These are phyloP conservation scores for Vulpes lagopus DNA, from an alignment of 2,113 vertebrate species.

Conservation along the genomic window DNA sequence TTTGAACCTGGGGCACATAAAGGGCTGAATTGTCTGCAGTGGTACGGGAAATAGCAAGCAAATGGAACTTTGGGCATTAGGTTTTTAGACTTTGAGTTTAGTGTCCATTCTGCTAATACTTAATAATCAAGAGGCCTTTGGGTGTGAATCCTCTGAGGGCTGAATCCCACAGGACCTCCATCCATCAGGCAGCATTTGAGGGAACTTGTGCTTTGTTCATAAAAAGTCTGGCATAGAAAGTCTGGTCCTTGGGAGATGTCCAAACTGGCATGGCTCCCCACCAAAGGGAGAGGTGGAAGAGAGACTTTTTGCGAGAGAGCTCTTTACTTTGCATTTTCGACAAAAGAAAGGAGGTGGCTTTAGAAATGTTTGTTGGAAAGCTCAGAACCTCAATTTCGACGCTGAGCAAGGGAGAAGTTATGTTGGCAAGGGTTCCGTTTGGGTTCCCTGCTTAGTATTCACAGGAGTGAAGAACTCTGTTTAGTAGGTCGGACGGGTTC, in stretches of 20 bases:
- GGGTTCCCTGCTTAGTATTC: conserved; percentile 68
- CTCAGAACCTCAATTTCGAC: conserved; percentile 22
- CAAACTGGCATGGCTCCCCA: conserved; percentile 63
- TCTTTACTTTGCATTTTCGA: conserved; percentile 61
- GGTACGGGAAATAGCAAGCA: neutral
- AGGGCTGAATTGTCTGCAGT: neutral
- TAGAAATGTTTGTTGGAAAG: conserved; percentile 55
- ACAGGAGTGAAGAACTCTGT: neutral
- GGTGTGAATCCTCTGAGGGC: conserved; percentile 45
- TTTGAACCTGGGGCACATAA: neutral
- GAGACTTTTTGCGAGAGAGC: neutral
- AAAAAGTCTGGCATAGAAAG: conserved; percentile 58
- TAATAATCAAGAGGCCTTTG: conserved; percentile 27
- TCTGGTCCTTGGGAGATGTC: conserved; percentile 62
- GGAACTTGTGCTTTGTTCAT: conserved; percentile 60
- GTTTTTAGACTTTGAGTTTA: conserved; percentile 48
- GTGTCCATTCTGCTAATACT: conserved; percentile 41
- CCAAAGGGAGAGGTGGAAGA: neutral
- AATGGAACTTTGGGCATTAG: conserved; percentile 11
- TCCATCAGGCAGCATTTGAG: conserved; percentile 64
- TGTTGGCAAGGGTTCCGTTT: conserved; percentile 49
- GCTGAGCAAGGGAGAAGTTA: conserved; percentile 36
- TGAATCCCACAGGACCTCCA: conserved; percentile 44
- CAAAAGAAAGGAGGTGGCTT: conserved; percentile 45
- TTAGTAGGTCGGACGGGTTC: conserved; percentile 51